Conservation (phyloP, 2,113 vertebrate species). For the Elephas maximus region DNA sequence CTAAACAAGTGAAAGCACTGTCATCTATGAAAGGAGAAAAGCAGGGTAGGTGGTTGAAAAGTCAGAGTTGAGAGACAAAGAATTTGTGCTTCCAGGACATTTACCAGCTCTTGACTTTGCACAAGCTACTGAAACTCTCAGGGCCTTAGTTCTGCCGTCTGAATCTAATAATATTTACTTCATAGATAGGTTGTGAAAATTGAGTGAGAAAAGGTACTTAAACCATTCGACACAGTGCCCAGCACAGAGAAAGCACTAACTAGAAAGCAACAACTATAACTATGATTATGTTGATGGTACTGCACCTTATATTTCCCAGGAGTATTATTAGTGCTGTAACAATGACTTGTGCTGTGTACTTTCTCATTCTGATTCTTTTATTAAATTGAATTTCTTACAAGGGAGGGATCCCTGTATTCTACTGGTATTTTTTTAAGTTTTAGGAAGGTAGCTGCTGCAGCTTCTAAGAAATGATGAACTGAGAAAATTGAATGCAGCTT, state of each 20-base stretch:
- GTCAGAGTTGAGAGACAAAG: neutral
- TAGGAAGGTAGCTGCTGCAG: neutral
- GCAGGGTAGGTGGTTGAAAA: neutral
- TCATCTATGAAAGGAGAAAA: conserved; percentile 11
- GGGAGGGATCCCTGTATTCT: conserved; percentile 4
- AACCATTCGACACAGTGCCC: neutral
- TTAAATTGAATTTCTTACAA: conserved; percentile 40
- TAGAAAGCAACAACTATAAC: neutral
- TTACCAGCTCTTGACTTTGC: neutral
- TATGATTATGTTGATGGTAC: neutral
- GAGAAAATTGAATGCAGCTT: conserved; percentile 57
- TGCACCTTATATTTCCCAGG: neutral
- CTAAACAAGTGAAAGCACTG: neutral
- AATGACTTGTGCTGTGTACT: neutral
- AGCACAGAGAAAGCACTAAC: neutral
- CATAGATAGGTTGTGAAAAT: neutral
- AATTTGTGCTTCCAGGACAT: neutral
- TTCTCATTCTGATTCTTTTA: conserved; percentile 3
- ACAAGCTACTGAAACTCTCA: neutral
- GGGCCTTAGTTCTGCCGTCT: neutral
- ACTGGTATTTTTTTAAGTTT: conserved; percentile 12
- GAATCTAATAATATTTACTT: neutral
- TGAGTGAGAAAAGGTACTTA: neutral
- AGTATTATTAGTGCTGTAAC: neutral
- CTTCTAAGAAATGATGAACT: conserved; percentile 51